A percentile compares a stretch with the other conserved stretches of the same genome.
Conservation (phyloP, 2,113 vertebrate species). For the Zosterops lateralis region DNA sequence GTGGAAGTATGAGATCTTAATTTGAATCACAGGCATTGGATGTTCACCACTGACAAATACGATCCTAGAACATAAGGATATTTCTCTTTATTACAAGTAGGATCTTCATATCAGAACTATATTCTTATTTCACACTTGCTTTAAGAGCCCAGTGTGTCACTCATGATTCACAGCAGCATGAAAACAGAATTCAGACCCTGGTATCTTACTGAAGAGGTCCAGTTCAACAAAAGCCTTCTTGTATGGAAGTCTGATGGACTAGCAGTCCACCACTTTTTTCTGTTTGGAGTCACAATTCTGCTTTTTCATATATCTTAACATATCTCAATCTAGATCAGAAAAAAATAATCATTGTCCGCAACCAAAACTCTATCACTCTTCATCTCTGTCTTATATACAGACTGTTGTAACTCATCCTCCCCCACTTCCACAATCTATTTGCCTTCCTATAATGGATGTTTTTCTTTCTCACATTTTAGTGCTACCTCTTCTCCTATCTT, state of each 20-base stretch:
- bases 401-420: not conserved
- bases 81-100: not conserved
- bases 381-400: not conserved
- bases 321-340: not conserved
- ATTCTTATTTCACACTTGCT: not conserved
- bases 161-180: not conserved
- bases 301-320: not conserved
- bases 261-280: not conserved
- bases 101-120: not conserved
- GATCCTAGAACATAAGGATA: not conserved
- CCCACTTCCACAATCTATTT: not conserved
- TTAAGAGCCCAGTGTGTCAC: not conserved
- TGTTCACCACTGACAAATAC: not conserved
- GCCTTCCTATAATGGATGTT: not conserved
- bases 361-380: not conserved
- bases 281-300: not conserved
- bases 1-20: not conserved
- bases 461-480: not conserved
- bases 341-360: not conserved
- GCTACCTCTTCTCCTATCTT: not conserved
- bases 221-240: not conserved
- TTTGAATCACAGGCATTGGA: not conserved
- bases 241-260: not conserved
- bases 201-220: not conserved
- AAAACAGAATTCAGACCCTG: not conserved